Evolutionary conservation across 2,888 invertebrate genomes (phyloP), one percentile per base, ranked within the genome.

Genomic region (Synanthedon tipuliformis): DNA sequence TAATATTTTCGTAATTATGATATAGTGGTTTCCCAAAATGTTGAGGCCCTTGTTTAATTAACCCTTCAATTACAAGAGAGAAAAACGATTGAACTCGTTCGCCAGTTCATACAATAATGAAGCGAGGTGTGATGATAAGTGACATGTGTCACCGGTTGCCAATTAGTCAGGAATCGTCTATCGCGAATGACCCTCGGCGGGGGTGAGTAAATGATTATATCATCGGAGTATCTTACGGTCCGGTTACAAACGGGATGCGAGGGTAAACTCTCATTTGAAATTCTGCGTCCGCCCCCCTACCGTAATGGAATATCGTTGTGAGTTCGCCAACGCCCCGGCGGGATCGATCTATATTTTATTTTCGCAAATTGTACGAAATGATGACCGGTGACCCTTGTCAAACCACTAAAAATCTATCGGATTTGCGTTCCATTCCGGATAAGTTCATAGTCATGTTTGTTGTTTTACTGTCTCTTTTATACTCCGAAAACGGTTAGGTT

Each of bases 271-370:
- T 78, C 79, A 80, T 83, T 79, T 75, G 63, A 81, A 78, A 84
- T 84, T 82, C 81, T 68, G 64, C 69, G 69, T 61, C 69, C 75
- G 66, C 70, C 70, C 70, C 64, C 59, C 34, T 34, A 34, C 34
- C 68, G 68, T 84, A 85, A 86, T 85, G 85, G 85, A 83, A 85
- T 81, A 84, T 76, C 78, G 81, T 62, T 83, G 85, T 82, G 84
- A 75, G 65, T 67, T 64, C 62, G 65, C 66, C 70, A 66, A 64
- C 66, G 70, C 68, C 67, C 34, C 58, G 61, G 59, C 60, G 69
- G 67, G 73, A 79, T 83, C 77, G 75, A 81, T 81, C 73, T 77
- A 77, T 82, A 80, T 81, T 82, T 84, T 83, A 84, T 81, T 80
- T 78, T 73, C 69, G 78, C 71, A 82, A 84, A 83, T 81, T 78